Evolutionary conservation across 1,140 invertebrate genomes (phyloP).

Genomic region (Paraescarpia echinospica): DNA sequence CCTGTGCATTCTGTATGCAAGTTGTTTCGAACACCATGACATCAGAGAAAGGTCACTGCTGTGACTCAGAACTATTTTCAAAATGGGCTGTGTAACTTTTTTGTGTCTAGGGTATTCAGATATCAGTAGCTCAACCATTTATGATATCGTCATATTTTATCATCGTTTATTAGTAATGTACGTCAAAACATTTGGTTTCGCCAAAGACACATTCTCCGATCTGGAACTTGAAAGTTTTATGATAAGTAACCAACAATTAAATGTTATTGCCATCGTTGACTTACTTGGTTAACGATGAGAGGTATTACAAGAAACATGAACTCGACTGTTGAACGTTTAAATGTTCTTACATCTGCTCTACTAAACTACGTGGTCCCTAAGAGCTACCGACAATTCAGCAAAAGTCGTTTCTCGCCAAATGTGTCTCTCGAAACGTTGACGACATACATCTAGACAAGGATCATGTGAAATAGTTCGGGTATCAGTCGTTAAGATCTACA

Average conservation of each 20-base stretch:
- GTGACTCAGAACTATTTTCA: no score
- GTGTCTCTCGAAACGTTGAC: not conserved
- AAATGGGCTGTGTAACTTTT: no score
- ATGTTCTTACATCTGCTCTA: not conserved
- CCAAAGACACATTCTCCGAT: not conserved
- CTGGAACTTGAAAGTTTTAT: not conserved
- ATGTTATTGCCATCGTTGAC: not conserved
- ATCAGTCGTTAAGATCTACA: not conserved
- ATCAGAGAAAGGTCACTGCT: no score
- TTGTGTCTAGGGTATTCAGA: no score
- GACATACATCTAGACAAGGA: not conserved
- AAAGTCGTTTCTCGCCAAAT: not conserved
- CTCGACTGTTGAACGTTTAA: not conserved
- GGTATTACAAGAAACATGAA: not conserved
- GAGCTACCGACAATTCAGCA: not conserved
- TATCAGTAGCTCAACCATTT: no score
- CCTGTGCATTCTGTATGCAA: no score
- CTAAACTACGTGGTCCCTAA: not conserved
- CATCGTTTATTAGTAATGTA: not conserved
- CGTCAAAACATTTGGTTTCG: not conserved
- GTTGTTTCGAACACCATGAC: no score
- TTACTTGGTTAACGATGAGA: not conserved
- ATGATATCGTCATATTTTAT: no score
- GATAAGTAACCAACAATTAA: not conserved
- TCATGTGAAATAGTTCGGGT: not conserved